Percentiles rank a stretch among this genome's conserved stretches.
phyloP scores from a whole-genome alignment of 2,113 vertebrate genomes.

The Vicugna pacos region DNA sequence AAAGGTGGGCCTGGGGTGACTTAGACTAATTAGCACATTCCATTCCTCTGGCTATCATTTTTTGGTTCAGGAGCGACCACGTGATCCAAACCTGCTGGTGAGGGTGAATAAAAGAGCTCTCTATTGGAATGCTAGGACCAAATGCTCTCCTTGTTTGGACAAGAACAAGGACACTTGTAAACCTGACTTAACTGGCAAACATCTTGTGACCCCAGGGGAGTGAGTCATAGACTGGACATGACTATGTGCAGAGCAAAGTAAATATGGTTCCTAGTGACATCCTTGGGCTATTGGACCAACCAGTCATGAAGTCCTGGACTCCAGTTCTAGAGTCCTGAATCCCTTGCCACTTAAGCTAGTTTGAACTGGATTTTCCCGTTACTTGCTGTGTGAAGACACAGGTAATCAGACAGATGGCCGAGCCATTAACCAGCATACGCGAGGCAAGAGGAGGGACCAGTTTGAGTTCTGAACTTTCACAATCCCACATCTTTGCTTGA shows the following conservation, averaged over 20 bases:
- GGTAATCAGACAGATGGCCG: not conserved
- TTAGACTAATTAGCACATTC: not conserved
- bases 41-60: not conserved
- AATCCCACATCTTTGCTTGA: not conserved
- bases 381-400: not conserved
- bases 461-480: not conserved
- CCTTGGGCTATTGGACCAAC: not conserved
- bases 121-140: not conserved
- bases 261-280: not conserved
- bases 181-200: not conserved
- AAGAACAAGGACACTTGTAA: not conserved
- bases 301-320: not conserved
- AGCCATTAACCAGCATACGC: not conserved
- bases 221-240: not conserved
- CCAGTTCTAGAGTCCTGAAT: not conserved
- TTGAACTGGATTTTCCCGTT: not conserved
- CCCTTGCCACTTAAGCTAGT: not conserved
- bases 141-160: not conserved
- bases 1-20: not conserved
- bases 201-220: not conserved
- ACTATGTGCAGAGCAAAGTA: not conserved
- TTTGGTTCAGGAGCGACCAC: not conserved
- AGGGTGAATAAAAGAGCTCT: not conserved
- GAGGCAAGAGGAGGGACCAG: not conserved
- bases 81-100: not conserved